Evolutionary conservation across 2,797 vertebrate genomes (phyloP).

Genomic region (Pseudochirops corinnae): DNA sequence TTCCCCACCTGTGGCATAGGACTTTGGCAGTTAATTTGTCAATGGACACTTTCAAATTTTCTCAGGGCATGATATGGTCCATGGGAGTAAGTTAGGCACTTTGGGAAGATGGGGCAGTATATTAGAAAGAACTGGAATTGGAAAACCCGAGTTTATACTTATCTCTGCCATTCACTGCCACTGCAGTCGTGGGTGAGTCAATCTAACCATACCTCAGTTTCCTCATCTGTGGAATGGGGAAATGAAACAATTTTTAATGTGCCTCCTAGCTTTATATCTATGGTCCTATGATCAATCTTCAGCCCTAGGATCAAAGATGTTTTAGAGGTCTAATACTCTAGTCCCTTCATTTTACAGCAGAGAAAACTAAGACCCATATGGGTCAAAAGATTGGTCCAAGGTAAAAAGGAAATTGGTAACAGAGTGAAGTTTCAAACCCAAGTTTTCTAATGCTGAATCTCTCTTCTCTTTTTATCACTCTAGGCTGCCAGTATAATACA

Average conservation of each 20-base stretch:
- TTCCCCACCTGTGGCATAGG: neutral
- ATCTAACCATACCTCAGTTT: neutral
- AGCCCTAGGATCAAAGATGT: neutral
- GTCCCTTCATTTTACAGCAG: neutral
- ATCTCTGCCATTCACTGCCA: neutral
- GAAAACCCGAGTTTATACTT: neutral
- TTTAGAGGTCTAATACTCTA: neutral
- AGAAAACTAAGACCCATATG: neutral
- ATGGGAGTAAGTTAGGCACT: conserved; percentile 13
- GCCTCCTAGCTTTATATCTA: neutral
- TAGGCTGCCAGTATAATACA: neutral
- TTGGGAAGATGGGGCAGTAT: conserved; percentile 40
- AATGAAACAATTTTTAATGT: neutral
- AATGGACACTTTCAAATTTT: conserved; percentile 6
- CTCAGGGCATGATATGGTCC: conserved; percentile 32
- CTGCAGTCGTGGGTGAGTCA: neutral
- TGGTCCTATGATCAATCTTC: neutral
- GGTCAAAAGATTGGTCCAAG: neutral
- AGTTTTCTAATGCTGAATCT: neutral
- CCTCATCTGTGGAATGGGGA: neutral
- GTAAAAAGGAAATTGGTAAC: neutral
- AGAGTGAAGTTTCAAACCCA: neutral
- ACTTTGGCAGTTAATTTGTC: neutral
- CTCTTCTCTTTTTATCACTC: neutral
- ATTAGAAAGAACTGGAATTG: neutral